Evolutionary conservation across 2,797 vertebrate species (phyloP), one percentile per base, ranked within the genome.

Genomic region (Paedocypris micromegethes): DNA sequence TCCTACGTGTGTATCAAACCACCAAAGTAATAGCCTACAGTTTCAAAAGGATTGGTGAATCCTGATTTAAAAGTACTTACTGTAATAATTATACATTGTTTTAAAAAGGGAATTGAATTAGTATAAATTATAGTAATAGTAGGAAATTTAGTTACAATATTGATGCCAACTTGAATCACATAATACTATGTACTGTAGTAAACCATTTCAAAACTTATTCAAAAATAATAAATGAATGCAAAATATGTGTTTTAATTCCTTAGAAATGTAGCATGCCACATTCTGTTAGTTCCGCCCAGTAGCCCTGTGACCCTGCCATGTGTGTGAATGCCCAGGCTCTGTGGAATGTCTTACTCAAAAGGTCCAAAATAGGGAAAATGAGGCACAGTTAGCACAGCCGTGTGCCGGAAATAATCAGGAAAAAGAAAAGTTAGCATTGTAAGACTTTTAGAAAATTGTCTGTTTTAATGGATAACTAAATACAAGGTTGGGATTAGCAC

Each of bases 181-280:
- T 23, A 23, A 23, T 23, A 1, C 23, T 23, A 23, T 23, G 23
- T 23, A 23, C 23, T 23, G 23, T 23, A 23, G 23, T 23, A 37
- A 44, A 45, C 4, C 6, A 51, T 23, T 9, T 53, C 37, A 46
- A 45, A 40, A 37, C 47, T 45, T 8, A 3, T 3, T 56, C 23
- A 40, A 47, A 57, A 43, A 68, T 52, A n/a, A n/a, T 42, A 53
- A 37, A 23, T 5, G 0, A 7, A 53, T 6, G 37, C 38, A 6
- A 64, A 50, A 55, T 60, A 47, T 66, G 39, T 68, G 54, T 44
- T 56, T 51, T 56, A 65, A 39, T 51, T 51, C 46, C 54, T 58
- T 57, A 65, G 5, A 53, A 72, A 74, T 64, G 54, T 37, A 64
- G 66, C 47, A 55, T 52, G 63, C 71, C 60, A 55, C 9, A 64